Conservation (phyloP, 2,888 invertebrate species). For the Morpho helenor region DNA sequence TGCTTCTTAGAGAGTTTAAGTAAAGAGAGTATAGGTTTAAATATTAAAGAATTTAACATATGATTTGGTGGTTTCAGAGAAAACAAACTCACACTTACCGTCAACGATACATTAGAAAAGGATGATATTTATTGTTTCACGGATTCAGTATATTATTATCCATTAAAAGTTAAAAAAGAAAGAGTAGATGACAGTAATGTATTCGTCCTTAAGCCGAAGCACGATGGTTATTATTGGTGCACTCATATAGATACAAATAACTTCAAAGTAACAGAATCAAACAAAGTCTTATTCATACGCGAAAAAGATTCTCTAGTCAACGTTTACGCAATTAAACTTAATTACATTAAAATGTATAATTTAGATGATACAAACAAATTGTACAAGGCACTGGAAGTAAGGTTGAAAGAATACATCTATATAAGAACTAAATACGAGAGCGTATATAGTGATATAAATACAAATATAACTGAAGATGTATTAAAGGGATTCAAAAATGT, state of each 20-base stretch:
- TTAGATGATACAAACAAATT: slow-evolving; percentile 31
- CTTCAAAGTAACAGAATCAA: slow-evolving; percentile 47
- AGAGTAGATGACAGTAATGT: slow-evolving; percentile 34
- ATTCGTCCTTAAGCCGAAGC: slow-evolving; percentile 42
- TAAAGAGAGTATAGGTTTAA: too few species aligned
- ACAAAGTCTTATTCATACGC: slow-evolving; percentile 50
- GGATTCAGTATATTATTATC: slow-evolving; percentile 51
- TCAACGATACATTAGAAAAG: slow-evolving; percentile 39
- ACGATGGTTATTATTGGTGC: slow-evolving; percentile 71
- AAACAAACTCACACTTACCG: slow-evolving; percentile 42
- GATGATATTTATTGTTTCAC: slow-evolving; percentile 57
- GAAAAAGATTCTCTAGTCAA: slow-evolving; percentile 44
- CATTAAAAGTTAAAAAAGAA: slow-evolving; percentile 41
- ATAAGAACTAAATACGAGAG: slow-evolving; percentile 48
- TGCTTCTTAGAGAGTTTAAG: too few species aligned
- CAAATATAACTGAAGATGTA: slow-evolving; percentile 32
- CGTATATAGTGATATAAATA: slow-evolving; percentile 32
- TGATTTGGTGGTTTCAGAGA: slow-evolving; percentile 40
- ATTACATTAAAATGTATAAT: slow-evolving; percentile 31
- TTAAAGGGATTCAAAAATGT: slow-evolving; percentile 38
- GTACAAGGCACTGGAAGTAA: slow-evolving; percentile 43
- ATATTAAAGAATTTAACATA: background rate
- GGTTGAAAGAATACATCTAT: slow-evolving; percentile 53
- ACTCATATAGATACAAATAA: slow-evolving; percentile 45
- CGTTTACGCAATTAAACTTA: slow-evolving; percentile 52